phyloP scores from a whole-genome alignment of 2,888 invertebrate genomes.

The Alcis repandata region DNA sequence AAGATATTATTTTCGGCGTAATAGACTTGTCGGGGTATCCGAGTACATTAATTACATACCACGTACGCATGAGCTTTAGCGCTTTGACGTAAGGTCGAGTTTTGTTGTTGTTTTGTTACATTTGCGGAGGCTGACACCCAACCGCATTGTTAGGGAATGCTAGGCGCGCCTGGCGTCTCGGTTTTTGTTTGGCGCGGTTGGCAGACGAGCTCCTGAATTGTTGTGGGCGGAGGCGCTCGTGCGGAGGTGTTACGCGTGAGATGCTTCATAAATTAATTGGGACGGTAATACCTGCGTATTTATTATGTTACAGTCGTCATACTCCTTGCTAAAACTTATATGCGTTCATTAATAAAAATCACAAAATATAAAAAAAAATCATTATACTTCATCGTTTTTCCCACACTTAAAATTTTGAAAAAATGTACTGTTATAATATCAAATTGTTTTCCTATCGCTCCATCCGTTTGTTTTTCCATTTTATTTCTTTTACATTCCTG shows the following conservation, averaged over 20 bases:
- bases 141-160: conserved; percentile 73
- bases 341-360: neutral
- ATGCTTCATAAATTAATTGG: conserved; percentile 17
- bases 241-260: conserved; percentile 19
- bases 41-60: conserved; percentile 70
- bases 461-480: too few relatives aligned
- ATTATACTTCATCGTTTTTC: too few relatives aligned
- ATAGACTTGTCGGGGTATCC: conserved; percentile 70
- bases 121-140: conserved; percentile 58
- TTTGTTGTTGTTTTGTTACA: conserved; percentile 32
- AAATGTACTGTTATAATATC: too few relatives aligned
- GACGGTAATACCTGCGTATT: neutral
- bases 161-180: conserved; percentile 53
- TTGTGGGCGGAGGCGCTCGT: conserved; percentile 5
- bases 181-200: conserved; percentile 52
- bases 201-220: conserved; percentile 32
- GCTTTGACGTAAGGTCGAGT: conserved; percentile 24
- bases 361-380: too few relatives aligned
- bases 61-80: conserved; percentile 32
- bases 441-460: too few relatives aligned
- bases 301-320: neutral
- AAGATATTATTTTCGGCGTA: conserved; percentile 71
- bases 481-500: too few relatives aligned
- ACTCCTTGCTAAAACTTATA: neutral
- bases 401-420: too few relatives aligned